Base-by-base conservation (phyloP, 2,888 invertebrate genomes). In the Geotrupes spiniger region DNA sequence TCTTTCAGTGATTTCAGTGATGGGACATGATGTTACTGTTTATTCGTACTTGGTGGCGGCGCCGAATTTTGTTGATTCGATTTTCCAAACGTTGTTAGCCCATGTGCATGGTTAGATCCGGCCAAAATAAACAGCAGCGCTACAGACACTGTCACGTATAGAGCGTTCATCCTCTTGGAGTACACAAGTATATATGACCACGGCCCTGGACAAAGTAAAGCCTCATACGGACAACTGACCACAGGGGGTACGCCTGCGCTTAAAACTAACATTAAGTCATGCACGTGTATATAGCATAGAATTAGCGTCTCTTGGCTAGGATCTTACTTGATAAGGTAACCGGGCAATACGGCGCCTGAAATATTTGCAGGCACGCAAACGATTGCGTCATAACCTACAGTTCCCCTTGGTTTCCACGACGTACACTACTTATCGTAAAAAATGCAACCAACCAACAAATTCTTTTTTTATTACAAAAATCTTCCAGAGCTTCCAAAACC, bases 81-180 rank as follows among this genome's bases (percentile, higher is more conserved):
- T 62, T 73, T 74, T 31, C 74, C 74, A 59, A 73, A 73, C 17
- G 73, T 73, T 12, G 73, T 71, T 39, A 73, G 64, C 48, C 73
- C 73, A 55, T 73, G 71, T 49, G 73, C 73, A 59, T 73, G 71
- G 54, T 71, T 72, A 61, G 72, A 71, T 52, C 72, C 69, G 45
- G 74, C 78, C 63, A 77, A 69, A 50, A 73, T 72, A 63, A 78
- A 73, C 71, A 73, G 77, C 59, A 78, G 72, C 54, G 74, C 79
- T 49, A 80, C 77, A 37, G 78, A 79, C 62, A 79, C 68, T 58
- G 68, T 71, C 65, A 73, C 69, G 63, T 71, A 71, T 39, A 71
- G 62, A 61, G 67, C 66, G 64, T 72, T 72, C 70, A 72, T 72
- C 58, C 63, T 69, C 41, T 48, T 47, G 27, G 44, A 52, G 46